Percentiles rank a stretch among this genome's conserved stretches.
These are phyloP conservation scores for Aphrophora alni DNA, from an alignment of 2,888 invertebrate species.

Conservation along the genomic window DNA sequence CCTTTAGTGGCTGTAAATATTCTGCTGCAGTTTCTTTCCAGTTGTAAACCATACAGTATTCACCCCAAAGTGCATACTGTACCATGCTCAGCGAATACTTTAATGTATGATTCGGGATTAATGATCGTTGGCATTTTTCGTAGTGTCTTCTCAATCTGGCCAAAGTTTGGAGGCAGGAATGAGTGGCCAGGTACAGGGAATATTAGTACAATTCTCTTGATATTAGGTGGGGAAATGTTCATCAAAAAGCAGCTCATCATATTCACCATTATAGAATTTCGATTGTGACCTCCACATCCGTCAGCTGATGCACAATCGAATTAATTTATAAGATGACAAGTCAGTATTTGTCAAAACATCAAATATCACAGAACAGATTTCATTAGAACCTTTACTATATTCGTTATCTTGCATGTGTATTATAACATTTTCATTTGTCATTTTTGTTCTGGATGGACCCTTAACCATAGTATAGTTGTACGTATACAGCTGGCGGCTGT, in stretches of 20 bases:
- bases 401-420: conserved; percentile 19
- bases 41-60: conserved; percentile 13
- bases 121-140: not conserved
- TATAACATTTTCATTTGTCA: conserved; percentile 17
- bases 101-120: not conserved
- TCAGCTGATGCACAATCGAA: not conserved
- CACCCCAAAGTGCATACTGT: not conserved
- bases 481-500: conserved; percentile 22
- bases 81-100: not conserved
- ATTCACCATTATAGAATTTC: not conserved
- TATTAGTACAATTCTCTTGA: not conserved
- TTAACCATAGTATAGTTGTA: conserved; percentile 19
- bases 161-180: not conserved
- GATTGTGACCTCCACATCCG: too few species aligned
- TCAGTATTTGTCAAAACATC: not conserved
- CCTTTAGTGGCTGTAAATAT: not conserved
- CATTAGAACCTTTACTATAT: conserved; percentile 14
- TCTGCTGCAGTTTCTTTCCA: conserved; percentile 16
- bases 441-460: conserved; percentile 15
- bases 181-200: not conserved
- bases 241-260: not conserved
- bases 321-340: not conserved
- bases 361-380: not conserved
- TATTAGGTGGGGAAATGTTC: not conserved
- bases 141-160: not conserved